Evolutionary conservation across 2,113 vertebrate genomes (phyloP), one percentile per base, ranked within the genome.

Genomic region (Gobiocypris rarus): DNA sequence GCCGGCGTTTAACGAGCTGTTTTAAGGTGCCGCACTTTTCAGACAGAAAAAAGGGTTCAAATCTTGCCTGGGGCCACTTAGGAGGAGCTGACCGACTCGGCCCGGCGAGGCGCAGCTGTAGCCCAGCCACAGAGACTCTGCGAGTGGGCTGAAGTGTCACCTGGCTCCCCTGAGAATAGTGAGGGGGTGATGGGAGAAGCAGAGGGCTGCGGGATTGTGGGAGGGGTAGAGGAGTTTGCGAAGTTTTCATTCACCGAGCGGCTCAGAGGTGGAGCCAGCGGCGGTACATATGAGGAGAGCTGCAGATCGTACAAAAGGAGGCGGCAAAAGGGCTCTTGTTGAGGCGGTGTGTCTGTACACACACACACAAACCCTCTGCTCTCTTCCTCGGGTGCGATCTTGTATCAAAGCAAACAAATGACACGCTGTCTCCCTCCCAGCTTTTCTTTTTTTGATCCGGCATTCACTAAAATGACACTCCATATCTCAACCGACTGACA

Each of bases 401-500:
- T 91, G 94, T 95, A 95, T 95, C 94, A 95, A 95, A 95, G 94
- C 93, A 93, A 92, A 93, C 93, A 94, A 94, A 94, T 92, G 93
- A 95, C 94, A 94, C 76, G 90, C 92, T 93, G 93, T 92, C 93
- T 92, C 88, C 90, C 7, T 34, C n/a, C 6, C 6, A 13, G 38
- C 43, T 17, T 43, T 22, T 28, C 26, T 90, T 89, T 91, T 93
- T 94, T 91, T 95, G 92, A 94, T 94, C 92, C 90, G 81, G 86
- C 89, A 86, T 90, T 93, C 92, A 91, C 93, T 93, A 93, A 93
- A 94, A 92, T 94, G 94, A 95, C 94, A 94, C 93, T 89, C 87
- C 89, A 90, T 95, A 94, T 95, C 94, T 94, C 90, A 82, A 89
- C 88, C 88, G 89, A 92, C 92, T 95, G 94, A 95, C 95, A 93